Evolutionary conservation across 2,113 vertebrate species (phyloP), one percentile per base, ranked within the genome.

Genomic region (Arothron firmamentum): DNA sequence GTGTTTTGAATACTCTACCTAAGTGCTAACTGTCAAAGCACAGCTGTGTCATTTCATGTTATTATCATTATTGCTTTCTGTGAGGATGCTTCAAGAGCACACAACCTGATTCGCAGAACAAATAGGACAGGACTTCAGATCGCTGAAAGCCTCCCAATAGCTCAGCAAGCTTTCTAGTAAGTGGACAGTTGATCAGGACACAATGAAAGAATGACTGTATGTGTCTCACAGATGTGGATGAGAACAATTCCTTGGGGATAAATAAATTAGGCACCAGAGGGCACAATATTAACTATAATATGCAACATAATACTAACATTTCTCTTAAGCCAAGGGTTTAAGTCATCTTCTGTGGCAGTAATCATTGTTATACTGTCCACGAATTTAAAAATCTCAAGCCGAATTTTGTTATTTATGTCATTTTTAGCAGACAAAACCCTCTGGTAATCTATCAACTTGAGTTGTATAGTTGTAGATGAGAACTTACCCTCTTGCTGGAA

Each of bases 401-500:
- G 34, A 38, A 38, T 38, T 38, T 11, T 38, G 34, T 9, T 2
- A 38, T 38, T 38, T 38, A 38, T 12, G 11, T 38, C 34, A 9
- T 38, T 38, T 38, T 12, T 12, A 38, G 3, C 3, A 28, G 25
- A 1, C 9, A 9, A 9, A 23, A 9, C 34, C 9, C 34, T 10
- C 34, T 10, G 2, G 8, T 38, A 10, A 11, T 38, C 34, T 12
- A 38, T 4, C 34, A 38, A 10, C 34, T 12, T 38, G 9, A 10
- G 34, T 38, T 38, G 34, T 6, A 42, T 20, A 2, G 11, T 17
- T n/a, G 9, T 66, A 21, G 1, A 23, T 11, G 21, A 68, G 34
- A 48, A 73, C 93, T 83, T 88, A 98, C 97, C 93, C 52, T 89
- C 92, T 69, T 92, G 93, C 75, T 92, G 93, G 64, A 86, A 75